These are phyloP conservation scores for Spicauda simplicius DNA, from an alignment of 2,888 invertebrate genomes.

Conservation along the genomic window DNA sequence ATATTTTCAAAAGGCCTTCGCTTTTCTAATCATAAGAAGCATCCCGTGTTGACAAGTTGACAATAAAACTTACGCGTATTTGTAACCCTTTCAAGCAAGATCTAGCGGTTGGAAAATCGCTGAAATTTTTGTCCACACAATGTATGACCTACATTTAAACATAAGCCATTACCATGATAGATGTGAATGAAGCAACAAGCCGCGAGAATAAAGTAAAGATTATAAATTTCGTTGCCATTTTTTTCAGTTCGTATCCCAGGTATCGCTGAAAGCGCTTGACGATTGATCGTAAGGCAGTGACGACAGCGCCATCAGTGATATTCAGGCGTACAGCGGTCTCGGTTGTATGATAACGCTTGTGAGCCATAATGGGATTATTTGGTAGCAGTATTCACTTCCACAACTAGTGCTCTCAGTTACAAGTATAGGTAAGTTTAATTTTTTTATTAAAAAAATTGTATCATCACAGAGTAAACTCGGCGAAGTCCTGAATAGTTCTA, in stretches of 20 bases:
- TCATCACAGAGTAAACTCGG: not conserved
- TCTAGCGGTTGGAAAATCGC: too few relatives aligned
- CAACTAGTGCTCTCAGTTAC: conserved; percentile 26
- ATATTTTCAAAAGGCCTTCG: too few relatives aligned
- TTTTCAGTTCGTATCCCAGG: not conserved
- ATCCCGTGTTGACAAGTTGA: too few relatives aligned
- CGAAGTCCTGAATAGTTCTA: not conserved
- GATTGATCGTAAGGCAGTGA: conserved; percentile 35
- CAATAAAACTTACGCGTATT: too few relatives aligned
- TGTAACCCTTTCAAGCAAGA: too few relatives aligned
- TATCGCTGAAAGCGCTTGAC: conserved; percentile 37
- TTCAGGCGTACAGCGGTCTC: conserved; percentile 41
- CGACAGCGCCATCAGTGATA: conserved; percentile 33
- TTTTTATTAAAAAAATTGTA: not conserved
- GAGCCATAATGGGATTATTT: conserved; percentile 32
- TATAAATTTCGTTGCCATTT: not conserved
- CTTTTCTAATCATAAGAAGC: too few relatives aligned
- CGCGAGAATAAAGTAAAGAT: too few relatives aligned
- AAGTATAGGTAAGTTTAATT: conserved; percentile 27
- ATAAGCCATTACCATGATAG: too few relatives aligned
- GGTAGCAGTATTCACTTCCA: conserved; percentile 6
- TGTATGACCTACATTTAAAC: too few relatives aligned
- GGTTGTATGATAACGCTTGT: conserved; percentile 29
- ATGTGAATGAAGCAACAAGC: too few relatives aligned
- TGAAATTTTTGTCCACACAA: too few relatives aligned